Evolutionary conservation across 2,888 invertebrate genomes (phyloP), one percentile per base, ranked within the genome.

Genomic region (Lacanobia wlatinum): DNA sequence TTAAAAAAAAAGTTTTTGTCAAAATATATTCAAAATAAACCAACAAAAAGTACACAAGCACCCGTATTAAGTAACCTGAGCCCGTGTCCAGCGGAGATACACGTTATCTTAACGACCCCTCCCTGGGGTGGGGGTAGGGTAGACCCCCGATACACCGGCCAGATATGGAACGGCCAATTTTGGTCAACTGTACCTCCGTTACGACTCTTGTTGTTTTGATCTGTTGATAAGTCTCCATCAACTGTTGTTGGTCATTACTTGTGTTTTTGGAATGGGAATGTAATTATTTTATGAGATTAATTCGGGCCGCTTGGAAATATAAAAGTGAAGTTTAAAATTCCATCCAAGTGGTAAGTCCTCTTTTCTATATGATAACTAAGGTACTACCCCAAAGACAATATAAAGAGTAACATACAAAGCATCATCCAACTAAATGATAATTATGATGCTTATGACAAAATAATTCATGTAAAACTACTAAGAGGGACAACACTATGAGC

Each of bases 31-130:
- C 53, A 67, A 67, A 69, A 80, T 61, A 38, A 34, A 56, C 10
- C 61, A 62, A 63, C 70, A 70, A 82, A 75, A 77, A 82, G 60
- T 70, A 78, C 78, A 78, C 53, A 46, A 78, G 70, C 89, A 78
- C 83, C 92, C 86, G 87, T 89, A 90, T 92, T 89, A 92, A 83
- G 94, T 89, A 92, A 93, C 94, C 93, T 91, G 92, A 86, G 83
- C 92, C 90, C 83, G 84, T 89, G 94, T 94, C 94, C 94, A 93
- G 91, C 89, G 87, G 84, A 87, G 88, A 92, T 94, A 94, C 94
- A 93, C 90, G 92, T 95, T 96, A 96, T 95, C 95, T 95, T 93
- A 95, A 95, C 95, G 92, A 91, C 91, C 91, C 88, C 89, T 89
- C 82, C 83, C 83, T 71, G 48, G 76, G 73, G 73, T 34, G 65